Percentiles rank a stretch among this genome's conserved stretches.
Evolutionary conservation across 2,113 vertebrate species (phyloP).

Genomic region (Pyxicephalus adspersus): DNA sequence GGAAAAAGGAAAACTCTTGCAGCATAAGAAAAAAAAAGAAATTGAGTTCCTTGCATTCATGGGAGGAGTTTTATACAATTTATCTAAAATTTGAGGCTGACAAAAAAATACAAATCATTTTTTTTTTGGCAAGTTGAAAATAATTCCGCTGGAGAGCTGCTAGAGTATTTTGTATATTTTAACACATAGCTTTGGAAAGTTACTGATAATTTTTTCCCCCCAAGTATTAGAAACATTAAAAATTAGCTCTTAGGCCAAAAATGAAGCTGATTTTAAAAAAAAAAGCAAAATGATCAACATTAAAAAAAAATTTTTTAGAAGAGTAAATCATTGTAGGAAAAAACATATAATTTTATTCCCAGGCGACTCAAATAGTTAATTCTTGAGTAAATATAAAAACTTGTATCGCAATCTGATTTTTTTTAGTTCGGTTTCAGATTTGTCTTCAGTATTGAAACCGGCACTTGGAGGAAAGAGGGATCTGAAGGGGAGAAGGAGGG

Average conservation of each 20-base stretch:
- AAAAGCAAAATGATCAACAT: neutral
- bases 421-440: slow-evolving; percentile 9
- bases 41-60: neutral
- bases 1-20: neutral
- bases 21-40: slow-evolving; percentile 3
- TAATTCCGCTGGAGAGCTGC: slow-evolving; percentile 10
- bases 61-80: slow-evolving; percentile 13
- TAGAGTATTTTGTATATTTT: slow-evolving; percentile 4
- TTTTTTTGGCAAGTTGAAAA: slow-evolving; percentile 6
- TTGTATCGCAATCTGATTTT: too few species aligned
- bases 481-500: neutral
- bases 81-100: neutral
- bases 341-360: too few species aligned
- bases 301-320: too few species aligned
- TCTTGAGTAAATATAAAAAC: too few species aligned
- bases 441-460: slow-evolving; percentile 4
- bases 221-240: neutral
- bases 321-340: too few species aligned
- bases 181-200: neutral
- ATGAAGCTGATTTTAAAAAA: neutral
- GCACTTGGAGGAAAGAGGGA: neutral
- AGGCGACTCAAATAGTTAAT: too few species aligned
- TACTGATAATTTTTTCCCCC: neutral
- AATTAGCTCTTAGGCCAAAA: neutral
- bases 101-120: neutral